A percentile compares a stretch with the other conserved stretches of the same genome.
These are phyloP conservation scores for Drosophila silvestris DNA, from an alignment of 2,888 invertebrate species.

Conservation along the genomic window DNA sequence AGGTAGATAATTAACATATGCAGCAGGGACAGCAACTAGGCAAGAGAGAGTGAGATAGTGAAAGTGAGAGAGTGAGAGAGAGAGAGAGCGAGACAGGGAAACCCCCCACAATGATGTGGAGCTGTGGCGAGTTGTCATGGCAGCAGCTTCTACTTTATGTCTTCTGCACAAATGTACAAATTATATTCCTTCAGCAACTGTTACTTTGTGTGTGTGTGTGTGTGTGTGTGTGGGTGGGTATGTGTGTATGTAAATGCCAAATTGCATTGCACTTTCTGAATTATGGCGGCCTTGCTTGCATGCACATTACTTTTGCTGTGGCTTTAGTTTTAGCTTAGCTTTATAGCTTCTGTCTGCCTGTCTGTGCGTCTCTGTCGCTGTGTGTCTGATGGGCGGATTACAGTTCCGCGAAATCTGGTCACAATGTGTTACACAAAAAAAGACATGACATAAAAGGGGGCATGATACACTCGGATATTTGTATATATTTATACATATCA, in stretches of 20 bases:
- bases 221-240: conserved; percentile 8
- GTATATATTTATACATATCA: background rate
- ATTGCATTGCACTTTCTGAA: conserved; percentile 66
- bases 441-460: conserved; percentile 38
- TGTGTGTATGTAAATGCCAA: conserved; percentile 46
- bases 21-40: background rate
- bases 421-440: conserved; percentile 69
- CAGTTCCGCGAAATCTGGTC: conserved; percentile 67
- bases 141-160: conserved; percentile 46
- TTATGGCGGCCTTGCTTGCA: conserved; percentile 69
- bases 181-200: conserved; percentile 30
- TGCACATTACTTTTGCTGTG: conserved; percentile 40
- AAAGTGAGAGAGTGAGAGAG: background rate
- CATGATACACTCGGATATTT: conserved; percentile 18
- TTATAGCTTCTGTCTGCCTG: background rate
- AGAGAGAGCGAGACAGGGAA: background rate
- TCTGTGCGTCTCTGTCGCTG: background rate
- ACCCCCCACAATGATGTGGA: conserved; percentile 38
- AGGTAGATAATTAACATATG: conserved; percentile 68
- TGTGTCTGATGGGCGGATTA: conserved; percentile 14
- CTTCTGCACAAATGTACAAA: conserved; percentile 29
- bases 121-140: conserved; percentile 39
- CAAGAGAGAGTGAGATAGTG: background rate
- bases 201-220: conserved; percentile 5
- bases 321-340: conserved; percentile 16